phyloP scores from a whole-genome alignment of 2,797 vertebrate species.

The Iguana delicatissima region DNA sequence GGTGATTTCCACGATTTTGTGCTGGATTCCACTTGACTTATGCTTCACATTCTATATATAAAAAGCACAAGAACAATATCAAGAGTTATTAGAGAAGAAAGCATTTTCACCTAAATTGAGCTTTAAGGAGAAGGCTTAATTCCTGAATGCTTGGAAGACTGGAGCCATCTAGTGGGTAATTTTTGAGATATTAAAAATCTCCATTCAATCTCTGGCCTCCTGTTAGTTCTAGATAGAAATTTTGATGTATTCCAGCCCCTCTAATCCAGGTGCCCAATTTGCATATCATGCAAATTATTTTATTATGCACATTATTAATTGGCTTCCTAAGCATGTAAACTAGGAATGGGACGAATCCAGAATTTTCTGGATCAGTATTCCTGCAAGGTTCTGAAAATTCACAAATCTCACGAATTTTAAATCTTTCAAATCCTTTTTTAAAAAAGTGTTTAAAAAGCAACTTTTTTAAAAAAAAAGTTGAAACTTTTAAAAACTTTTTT shows the following conservation, averaged over 20 bases:
- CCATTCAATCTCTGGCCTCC: neutral
- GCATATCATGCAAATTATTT: no score
- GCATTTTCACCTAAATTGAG: neutral
- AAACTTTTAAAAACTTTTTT: no score
- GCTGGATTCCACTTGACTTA: neutral
- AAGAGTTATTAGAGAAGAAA: neutral
- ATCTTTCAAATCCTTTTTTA: no score
- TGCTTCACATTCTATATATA: neutral
- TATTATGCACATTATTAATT: no score
- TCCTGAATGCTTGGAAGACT: neutral
- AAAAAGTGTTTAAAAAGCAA: no score
- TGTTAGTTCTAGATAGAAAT: neutral
- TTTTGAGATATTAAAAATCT: neutral
- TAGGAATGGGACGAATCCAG: no score
- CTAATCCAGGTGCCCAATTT: no score
- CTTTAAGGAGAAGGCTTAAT: neutral
- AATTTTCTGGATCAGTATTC: no score
- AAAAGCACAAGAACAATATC: neutral
- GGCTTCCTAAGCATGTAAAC: no score
- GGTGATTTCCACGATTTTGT: neutral
- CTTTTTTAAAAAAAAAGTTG: no score
- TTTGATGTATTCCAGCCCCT: neutral
- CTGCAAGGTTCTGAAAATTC: no score
- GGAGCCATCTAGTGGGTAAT: slow-evolving; percentile 23
- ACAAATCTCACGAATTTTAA: no score